Evolutionary conservation across 2,113 vertebrate species (phyloP).

Genomic region (Ceratotherium simum): DNA sequence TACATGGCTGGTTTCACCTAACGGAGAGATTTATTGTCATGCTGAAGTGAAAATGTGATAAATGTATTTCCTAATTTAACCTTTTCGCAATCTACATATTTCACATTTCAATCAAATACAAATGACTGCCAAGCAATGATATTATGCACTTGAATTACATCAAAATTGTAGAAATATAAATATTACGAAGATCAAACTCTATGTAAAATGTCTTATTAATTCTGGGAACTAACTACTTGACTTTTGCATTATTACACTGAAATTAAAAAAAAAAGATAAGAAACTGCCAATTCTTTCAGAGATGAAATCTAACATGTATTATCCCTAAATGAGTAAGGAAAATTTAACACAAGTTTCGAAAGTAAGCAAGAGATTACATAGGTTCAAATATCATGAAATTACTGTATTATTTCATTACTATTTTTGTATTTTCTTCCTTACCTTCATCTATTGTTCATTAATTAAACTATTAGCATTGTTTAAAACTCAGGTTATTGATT

Average conservation of each 20-base stretch:
- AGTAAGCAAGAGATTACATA: not conserved
- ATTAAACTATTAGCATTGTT: not conserved
- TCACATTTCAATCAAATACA: constrained; percentile 73
- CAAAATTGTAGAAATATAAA: constrained; percentile 66
- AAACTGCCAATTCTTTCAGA: not conserved
- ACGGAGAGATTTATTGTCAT: constrained; percentile 75
- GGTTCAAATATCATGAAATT: not conserved
- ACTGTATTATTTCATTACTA: not conserved
- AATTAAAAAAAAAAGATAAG: not conserved
- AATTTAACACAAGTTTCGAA: not conserved
- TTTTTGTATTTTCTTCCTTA: not conserved
- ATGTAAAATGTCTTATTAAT: constrained; percentile 44
- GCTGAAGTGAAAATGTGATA: constrained; percentile 68
- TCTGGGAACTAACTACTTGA: not conserved
- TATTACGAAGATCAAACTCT: constrained; percentile 55
- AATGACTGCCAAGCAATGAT: constrained; percentile 46
- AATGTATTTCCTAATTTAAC: constrained; percentile 74
- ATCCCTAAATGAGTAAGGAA: not conserved
- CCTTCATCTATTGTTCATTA: not conserved
- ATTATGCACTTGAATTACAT: constrained; percentile 51
- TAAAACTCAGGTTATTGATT: not conserved
- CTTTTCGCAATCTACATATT: constrained; percentile 67
- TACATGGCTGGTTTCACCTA: constrained; percentile 70
- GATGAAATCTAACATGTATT: not conserved
- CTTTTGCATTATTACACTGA: not conserved